Evolutionary conservation across 2,113 vertebrate genomes (phyloP).

Genomic region (Atrichornis clamosus): DNA sequence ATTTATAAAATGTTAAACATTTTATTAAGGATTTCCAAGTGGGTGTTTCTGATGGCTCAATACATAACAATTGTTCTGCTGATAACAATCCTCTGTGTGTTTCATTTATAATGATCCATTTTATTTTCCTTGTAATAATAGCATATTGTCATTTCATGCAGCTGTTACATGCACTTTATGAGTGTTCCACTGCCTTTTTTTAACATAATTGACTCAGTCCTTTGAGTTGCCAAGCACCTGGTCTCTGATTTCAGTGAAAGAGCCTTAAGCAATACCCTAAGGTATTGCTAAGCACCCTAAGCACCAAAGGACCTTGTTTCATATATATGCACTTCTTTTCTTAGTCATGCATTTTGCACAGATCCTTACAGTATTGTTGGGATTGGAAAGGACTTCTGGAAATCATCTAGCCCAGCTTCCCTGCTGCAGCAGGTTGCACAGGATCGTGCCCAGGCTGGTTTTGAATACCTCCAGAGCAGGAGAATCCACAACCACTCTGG

Average conservation of each 20-base stretch:
- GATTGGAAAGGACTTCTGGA: background rate
- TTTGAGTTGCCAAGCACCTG: background rate
- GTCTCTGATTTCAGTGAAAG: background rate
- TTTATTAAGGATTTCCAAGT: conserved; percentile 48
- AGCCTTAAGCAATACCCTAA: background rate
- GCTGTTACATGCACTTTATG: conserved; percentile 8
- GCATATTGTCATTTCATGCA: conserved; percentile 18
- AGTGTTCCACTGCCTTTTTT: background rate
- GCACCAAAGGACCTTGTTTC: background rate
- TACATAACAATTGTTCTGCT: conserved; percentile 45
- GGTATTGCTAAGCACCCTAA: too few species aligned
- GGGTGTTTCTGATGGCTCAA: conserved; percentile 48
- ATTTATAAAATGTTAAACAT: conserved; percentile 43
- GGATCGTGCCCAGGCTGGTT: background rate
- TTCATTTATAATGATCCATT: conserved; percentile 48
- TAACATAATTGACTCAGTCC: background rate
- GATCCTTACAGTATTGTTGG: background rate
- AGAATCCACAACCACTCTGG: background rate
- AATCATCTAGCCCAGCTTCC: background rate
- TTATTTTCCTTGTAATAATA: conserved; percentile 42
- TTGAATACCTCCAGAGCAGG: background rate
- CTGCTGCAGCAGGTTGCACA: background rate
- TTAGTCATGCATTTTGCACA: background rate
- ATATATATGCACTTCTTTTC: background rate
- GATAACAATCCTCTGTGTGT: conserved; percentile 2